phyloP scores from a whole-genome alignment of 2,113 vertebrate species.

The Arizona elegans region DNA sequence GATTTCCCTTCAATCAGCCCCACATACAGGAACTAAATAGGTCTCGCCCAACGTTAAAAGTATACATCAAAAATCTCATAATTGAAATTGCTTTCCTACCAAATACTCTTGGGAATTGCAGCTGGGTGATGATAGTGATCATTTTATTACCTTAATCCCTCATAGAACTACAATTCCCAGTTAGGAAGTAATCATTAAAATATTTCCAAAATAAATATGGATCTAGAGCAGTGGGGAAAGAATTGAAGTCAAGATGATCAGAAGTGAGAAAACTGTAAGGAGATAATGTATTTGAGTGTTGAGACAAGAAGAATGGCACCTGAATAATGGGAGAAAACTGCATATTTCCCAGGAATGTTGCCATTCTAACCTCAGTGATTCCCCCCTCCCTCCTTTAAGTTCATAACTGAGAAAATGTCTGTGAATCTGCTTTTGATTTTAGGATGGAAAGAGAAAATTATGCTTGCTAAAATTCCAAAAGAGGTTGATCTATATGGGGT shows the following conservation, averaged over 20 bases:
- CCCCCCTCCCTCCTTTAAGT: not conserved
- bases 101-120: not conserved
- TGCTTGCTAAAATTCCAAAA: not conserved
- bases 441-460: not conserved
- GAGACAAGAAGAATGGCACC: not conserved
- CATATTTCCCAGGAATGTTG: constrained; percentile 4
- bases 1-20: not conserved
- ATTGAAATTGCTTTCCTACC: not conserved
- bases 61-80: not conserved
- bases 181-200: not conserved
- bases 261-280: not conserved
- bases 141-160: not conserved
- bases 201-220: not conserved
- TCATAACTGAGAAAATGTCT: not conserved
- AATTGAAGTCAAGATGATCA: not conserved
- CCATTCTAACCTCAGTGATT: constrained; percentile 1
- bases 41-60: not conserved
- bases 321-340: not conserved
- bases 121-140: not conserved
- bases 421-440: not conserved
- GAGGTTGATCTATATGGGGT: not conserved
- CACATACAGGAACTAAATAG: not conserved
- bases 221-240: not conserved
- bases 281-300: not conserved
- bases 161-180: not conserved